Percentiles rank a stretch among this genome's conserved stretches.
phyloP scores from a whole-genome alignment of 2,797 vertebrate genomes.

The Lycodopsis pacificus region DNA sequence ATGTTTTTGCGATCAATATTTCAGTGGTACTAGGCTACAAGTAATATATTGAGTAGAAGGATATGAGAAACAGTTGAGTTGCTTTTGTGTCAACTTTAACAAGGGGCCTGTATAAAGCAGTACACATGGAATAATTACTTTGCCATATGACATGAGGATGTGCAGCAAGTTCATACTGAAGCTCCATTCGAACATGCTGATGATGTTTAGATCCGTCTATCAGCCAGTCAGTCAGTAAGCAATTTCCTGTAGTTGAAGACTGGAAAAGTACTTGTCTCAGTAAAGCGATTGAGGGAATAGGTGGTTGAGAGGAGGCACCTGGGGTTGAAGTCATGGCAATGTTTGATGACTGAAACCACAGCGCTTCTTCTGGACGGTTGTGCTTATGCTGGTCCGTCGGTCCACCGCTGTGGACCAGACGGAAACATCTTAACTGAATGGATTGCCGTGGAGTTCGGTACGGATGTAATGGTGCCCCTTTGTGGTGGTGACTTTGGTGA shows the following conservation, averaged over 20 bases:
- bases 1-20: slow-evolving; percentile 4
- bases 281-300: slow-evolving; percentile 46
- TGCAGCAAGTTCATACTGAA: slow-evolving; percentile 43
- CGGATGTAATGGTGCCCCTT: too few relatives aligned
- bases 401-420: too few relatives aligned
- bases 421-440: too few relatives aligned
- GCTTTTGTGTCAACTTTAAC: slow-evolving; percentile 6
- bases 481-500: too few relatives aligned
- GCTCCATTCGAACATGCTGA: slow-evolving; percentile 39
- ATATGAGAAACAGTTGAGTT: neutral
- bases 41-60: neutral
- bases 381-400: too few relatives aligned
- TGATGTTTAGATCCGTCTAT: slow-evolving; percentile 49
- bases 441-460: too few relatives aligned
- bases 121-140: slow-evolving; percentile 41
- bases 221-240: slow-evolving; percentile 42
- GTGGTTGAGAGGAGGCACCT: slow-evolving; percentile 25
- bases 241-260: slow-evolving; percentile 58
- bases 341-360: slow-evolving; percentile 11
- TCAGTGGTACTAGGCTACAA: neutral
- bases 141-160: slow-evolving; percentile 47
- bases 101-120: neutral
- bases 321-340: slow-evolving; percentile 27
- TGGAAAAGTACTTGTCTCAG: slow-evolving; percentile 61
- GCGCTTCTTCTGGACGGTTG: neutral